phyloP scores from a whole-genome alignment of 2,888 invertebrate species.

The Tubulanus polymorphus region DNA sequence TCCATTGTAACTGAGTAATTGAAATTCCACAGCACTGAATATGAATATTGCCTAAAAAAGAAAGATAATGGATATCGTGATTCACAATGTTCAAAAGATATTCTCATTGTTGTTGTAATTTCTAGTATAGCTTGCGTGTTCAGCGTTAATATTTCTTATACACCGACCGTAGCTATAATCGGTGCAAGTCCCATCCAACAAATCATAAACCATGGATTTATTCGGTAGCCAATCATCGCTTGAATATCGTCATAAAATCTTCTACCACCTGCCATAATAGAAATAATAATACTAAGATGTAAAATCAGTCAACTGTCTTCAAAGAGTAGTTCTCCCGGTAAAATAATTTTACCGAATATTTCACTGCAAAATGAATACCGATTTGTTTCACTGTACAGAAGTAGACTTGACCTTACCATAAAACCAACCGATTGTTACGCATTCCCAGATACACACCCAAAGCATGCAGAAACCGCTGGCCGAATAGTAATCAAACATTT shows the following conservation, averaged over 20 bases:
- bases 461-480: conserved; percentile 92
- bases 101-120: too few species aligned
- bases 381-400: too few species aligned
- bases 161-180: conserved; percentile 84
- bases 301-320: neutral
- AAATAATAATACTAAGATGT: neutral
- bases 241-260: conserved; percentile 15
- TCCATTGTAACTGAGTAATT: conserved; percentile 81
- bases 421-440: conserved; percentile 93
- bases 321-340: too few species aligned
- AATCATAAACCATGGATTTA: conserved; percentile 15
- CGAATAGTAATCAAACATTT: conserved; percentile 93
- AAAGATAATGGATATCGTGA: too few species aligned
- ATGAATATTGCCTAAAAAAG: conserved; percentile 64
- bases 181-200: conserved; percentile 65
- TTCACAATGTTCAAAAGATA: too few species aligned
- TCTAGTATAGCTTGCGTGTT: too few species aligned
- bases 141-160: neutral
- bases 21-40: conserved; percentile 58
- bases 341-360: too few species aligned
- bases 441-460: conserved; percentile 95
- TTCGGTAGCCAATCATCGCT: conserved; percentile 16
- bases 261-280: conserved; percentile 7
- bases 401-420: conserved; percentile 70
- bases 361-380: too few species aligned